These are phyloP conservation scores for Atta colombica DNA, from an alignment of 1,140 invertebrate species.

Conservation along the genomic window DNA sequence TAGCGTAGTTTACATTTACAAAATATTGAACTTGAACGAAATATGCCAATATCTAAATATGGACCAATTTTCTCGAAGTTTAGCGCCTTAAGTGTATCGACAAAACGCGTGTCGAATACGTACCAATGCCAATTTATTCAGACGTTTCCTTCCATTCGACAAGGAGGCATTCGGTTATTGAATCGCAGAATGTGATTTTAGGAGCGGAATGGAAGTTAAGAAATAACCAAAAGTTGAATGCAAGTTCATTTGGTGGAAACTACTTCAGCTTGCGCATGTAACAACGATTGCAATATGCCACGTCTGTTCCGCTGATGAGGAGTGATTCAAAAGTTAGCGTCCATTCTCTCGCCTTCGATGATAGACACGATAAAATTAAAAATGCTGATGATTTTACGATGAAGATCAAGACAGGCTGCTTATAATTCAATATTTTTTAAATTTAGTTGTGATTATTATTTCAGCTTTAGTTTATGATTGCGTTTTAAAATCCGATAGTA, in stretches of 20 bases:
- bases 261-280: constrained; percentile 36
- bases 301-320: not conserved
- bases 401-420: not conserved
- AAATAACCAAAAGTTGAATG: constrained; percentile 58
- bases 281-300: constrained; percentile 14
- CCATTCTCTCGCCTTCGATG: not conserved
- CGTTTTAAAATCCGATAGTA: no score
- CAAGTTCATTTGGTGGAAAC: constrained; percentile 53
- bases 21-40: not conserved
- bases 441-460: no score
- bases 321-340: not conserved
- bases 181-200: constrained; percentile 23
- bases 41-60: constrained; percentile 44
- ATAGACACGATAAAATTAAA: not conserved
- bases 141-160: constrained; percentile 36
- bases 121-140: constrained; percentile 55
- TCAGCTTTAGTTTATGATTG: no score
- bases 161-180: constrained; percentile 20
- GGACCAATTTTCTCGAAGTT: constrained; percentile 43
- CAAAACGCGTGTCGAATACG: constrained; percentile 40
- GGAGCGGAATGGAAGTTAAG: constrained; percentile 36
- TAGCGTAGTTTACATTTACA: not conserved
- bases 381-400: not conserved
- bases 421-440: not conserved
- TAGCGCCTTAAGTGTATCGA: not conserved